Base-by-base conservation (phyloP, 2,113 vertebrate species). In the Cyprinodon brontotheroides region DNA sequence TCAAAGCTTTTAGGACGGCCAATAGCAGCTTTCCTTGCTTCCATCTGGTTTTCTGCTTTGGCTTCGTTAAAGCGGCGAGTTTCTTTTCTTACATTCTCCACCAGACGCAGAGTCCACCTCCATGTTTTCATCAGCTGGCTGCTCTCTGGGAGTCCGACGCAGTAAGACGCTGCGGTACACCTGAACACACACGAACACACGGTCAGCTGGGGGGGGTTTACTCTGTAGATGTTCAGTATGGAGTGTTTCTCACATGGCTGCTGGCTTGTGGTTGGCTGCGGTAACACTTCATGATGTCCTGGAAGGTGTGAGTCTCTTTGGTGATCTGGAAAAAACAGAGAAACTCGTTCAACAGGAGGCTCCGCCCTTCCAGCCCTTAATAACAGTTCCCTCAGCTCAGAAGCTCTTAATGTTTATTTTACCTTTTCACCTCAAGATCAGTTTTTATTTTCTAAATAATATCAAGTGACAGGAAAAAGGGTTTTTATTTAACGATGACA, bases 241-340 rank as follows among this genome's bases (percentile, higher is more conserved):
- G 60, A 22, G 74, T 37, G 60, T 68, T 10, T 53, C 98, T 96
- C 85, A 99, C 98, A 0, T 97, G 96, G 91, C 98, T 99, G 87
- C 94, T 95, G 84, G 98, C 98, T 89, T 99, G 98, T 4, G 98
- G 98, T 76, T 99, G 98, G 83, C 97, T 97, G 83, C 98, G 96
- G 62, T 99, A 99, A 90, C 96, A 98, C 91, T 97, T 98, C 97
- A 99, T 99, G 90, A 99, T 99, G 92, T 99, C 97, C 81, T 98
- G 97, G 89, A 99, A 99, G 69, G 95, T 95, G 93, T 95, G 95
- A 81, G 97, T 95, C 84, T 99, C 97, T 93, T 98, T 99, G 83
- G 96, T 95, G 83, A 99, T 96, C 98, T 99, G 65, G 15, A 9
- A 66, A 0, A 5, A 29, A 82, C 7, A 8, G 8, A 20, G 13